Evolutionary conservation across 2,113 vertebrate genomes (phyloP).

Genomic region (Cynocephalus volans): DNA sequence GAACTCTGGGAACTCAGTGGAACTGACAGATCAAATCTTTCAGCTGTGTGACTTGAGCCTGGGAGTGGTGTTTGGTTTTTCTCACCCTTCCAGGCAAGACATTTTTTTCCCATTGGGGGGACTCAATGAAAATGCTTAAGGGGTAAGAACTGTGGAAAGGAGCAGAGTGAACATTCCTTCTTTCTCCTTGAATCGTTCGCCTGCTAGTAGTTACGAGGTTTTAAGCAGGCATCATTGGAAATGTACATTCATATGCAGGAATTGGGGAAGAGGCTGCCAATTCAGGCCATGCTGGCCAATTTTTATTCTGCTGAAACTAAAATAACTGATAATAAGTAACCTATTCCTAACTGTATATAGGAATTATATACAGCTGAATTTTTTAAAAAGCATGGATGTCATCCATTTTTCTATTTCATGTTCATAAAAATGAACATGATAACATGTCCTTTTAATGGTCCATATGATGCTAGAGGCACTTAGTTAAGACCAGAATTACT

Average conservation of each 20-base stretch:
- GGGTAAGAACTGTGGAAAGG: not conserved
- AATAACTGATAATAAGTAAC: conserved; percentile 4
- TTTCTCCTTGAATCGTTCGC: not conserved
- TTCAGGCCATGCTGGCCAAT: not conserved
- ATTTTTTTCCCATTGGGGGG: not conserved
- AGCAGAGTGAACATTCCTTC: not conserved
- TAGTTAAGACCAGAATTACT: conserved; percentile 62
- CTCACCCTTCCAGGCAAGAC: not conserved
- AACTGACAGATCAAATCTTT: not conserved
- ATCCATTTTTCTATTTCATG: conserved; percentile 63
- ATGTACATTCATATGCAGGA: not conserved
- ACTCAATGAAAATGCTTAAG: not conserved
- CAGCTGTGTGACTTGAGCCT: not conserved
- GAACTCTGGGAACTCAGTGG: not conserved
- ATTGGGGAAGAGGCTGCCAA: not conserved
- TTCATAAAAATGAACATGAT: conserved; percentile 45
- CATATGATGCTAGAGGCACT: conserved; percentile 25
- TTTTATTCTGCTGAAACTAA: conserved; percentile 12
- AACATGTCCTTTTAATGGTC: conserved; percentile 25
- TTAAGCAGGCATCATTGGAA: not conserved
- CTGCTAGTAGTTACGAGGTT: not conserved
- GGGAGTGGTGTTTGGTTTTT: not conserved
- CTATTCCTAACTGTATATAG: not conserved
- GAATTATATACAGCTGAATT: conserved; percentile 32
- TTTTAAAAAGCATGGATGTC: not conserved